Percentiles rank a stretch among this genome's conserved stretches.
phyloP scores from a whole-genome alignment of 2,113 vertebrate genomes.

The Sturnira hondurensis region DNA sequence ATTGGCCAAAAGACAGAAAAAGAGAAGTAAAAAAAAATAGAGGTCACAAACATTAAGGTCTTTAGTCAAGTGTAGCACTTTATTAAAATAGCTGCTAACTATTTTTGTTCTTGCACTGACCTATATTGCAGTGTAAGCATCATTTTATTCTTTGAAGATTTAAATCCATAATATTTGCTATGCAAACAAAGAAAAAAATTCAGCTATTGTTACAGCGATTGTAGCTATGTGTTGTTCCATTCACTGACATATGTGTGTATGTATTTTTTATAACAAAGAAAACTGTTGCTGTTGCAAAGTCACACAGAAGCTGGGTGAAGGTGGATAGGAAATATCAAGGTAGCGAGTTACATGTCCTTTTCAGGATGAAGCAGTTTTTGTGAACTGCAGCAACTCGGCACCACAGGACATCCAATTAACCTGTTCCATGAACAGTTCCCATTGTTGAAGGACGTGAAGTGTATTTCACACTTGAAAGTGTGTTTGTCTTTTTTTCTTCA shows the following conservation, averaged over 20 bases:
- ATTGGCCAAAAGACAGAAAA: background rate
- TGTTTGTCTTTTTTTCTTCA: slow-evolving; percentile 36
- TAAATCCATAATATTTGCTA: background rate
- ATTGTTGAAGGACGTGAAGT: background rate
- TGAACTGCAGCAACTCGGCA: background rate
- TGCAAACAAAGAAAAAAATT: background rate
- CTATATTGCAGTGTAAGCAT: background rate
- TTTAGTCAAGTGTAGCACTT: background rate
- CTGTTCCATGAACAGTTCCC: slow-evolving; percentile 18
- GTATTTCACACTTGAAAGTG: slow-evolving; percentile 41
- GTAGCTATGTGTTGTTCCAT: background rate
- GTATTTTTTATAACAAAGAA: slow-evolving; percentile 21
- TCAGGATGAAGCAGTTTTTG: background rate
- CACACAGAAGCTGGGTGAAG: background rate
- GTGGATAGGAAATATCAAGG: background rate
- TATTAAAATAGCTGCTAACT: background rate
- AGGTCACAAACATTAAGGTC: background rate
- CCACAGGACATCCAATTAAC: slow-evolving; percentile 44
- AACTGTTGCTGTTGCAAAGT: slow-evolving; percentile 23
- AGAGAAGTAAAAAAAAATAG: background rate
- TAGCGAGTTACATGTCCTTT: slow-evolving; percentile 10
- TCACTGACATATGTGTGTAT: background rate
- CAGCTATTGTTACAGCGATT: background rate
- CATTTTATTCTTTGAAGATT: background rate
- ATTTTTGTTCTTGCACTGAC: background rate